Evolutionary conservation across 2,113 vertebrate genomes (phyloP).

Genomic region (Prochilodus magdalenae): DNA sequence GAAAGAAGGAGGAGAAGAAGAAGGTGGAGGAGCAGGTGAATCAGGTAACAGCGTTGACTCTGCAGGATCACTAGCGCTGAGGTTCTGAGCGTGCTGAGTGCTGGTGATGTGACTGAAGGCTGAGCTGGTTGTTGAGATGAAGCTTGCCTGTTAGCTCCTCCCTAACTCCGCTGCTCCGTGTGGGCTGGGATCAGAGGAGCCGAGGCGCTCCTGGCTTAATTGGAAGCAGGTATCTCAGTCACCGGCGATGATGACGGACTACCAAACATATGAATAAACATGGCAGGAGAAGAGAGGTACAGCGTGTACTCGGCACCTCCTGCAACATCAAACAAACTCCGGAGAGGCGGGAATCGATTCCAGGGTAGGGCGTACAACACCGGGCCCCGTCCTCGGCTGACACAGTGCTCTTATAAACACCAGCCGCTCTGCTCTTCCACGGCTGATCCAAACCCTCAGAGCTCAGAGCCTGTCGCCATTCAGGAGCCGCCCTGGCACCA

Average conservation of each 20-base stretch:
- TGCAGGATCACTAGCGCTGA: too few species aligned
- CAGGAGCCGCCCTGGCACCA: neutral
- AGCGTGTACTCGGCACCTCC: conserved; percentile 23
- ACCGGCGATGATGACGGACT: neutral
- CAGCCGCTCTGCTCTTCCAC: neutral
- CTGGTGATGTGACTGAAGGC: too few species aligned
- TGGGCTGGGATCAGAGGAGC: neutral
- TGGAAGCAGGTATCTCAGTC: conserved; percentile 11
- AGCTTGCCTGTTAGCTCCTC: neutral
- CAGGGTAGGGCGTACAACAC: neutral
- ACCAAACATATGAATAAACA: conserved; percentile 15
- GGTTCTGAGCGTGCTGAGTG: too few species aligned
- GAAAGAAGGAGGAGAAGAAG: too few species aligned
- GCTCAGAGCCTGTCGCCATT: neutral
- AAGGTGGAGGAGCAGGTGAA: too few species aligned
- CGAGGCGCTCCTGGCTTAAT: neutral
- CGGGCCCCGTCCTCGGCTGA: neutral
- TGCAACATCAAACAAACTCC: conserved; percentile 1
- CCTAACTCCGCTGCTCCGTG: neutral
- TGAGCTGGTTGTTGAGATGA: too few species aligned
- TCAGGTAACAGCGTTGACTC: too few species aligned
- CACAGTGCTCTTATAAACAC: neutral
- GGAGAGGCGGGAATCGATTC: neutral
- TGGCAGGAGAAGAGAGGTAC: conserved; percentile 13
- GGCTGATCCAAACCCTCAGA: neutral